Percentiles rank a stretch among this genome's conserved stretches.
phyloP scores from a whole-genome alignment of 2,888 invertebrate species.

The Epirrita christyi region DNA sequence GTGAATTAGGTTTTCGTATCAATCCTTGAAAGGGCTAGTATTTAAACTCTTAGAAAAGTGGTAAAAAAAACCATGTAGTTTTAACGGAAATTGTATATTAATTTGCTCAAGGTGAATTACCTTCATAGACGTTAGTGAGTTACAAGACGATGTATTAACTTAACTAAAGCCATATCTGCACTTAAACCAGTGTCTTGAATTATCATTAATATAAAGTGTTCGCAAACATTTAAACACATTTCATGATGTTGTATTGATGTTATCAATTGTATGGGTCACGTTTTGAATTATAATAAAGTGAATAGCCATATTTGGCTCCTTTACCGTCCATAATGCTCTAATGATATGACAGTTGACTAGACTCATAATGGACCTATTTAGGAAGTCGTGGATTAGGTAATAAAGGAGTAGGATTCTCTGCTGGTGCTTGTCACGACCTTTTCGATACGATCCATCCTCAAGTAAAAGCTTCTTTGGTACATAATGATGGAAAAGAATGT shows the following conservation, averaged over 20 bases:
- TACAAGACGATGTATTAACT: too few relatives aligned
- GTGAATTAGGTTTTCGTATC: too few relatives aligned
- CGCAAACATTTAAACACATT: conserved; percentile 28
- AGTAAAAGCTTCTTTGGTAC: too few relatives aligned
- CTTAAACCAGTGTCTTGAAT: conserved; percentile 14
- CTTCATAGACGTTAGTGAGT: too few relatives aligned
- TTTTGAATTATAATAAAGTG: conserved; percentile 48
- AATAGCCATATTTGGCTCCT: conserved; percentile 43
- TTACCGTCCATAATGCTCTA: conserved; percentile 38
- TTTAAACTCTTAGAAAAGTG: too few relatives aligned
- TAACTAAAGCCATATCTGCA: too few relatives aligned
- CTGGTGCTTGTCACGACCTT: conserved; percentile 9
- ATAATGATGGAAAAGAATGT: too few relatives aligned
- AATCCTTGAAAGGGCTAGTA: too few relatives aligned
- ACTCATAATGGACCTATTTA: conserved; percentile 34
- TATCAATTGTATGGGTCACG: conserved; percentile 49
- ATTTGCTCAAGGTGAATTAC: too few relatives aligned
- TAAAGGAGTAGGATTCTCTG: conserved; percentile 1
- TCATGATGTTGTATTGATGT: conserved; percentile 33
- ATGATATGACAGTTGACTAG: conserved; percentile 39
- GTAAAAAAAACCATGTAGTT: too few relatives aligned
- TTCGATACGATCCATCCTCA: background rate
- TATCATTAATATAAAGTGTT: conserved; percentile 26
- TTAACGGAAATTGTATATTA: too few relatives aligned
- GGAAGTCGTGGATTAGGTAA: conserved; percentile 33